These are phyloP conservation scores for Odontocolon sp. DNA, from an alignment of 2,888 invertebrate genomes.

Conservation along the genomic window DNA sequence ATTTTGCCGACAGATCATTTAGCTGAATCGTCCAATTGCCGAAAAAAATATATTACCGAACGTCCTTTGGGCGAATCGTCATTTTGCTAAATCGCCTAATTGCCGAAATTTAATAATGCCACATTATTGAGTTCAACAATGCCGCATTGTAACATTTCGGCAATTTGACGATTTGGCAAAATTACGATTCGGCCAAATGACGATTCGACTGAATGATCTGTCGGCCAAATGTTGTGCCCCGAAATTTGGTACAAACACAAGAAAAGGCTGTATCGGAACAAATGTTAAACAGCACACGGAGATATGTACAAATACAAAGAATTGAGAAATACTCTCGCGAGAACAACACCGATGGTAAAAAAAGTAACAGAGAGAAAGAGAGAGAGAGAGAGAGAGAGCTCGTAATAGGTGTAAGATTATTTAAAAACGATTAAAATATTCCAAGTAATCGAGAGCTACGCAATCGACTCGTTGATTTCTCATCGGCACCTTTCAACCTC, in stretches of 20 bases:
- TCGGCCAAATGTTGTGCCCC: no score
- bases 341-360: slow-evolving; percentile 3
- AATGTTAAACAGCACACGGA: slow-evolving; percentile 37
- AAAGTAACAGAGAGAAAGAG: slow-evolving; percentile 11
- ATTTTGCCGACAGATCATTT: no score
- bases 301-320: slow-evolving; percentile 24
- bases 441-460: slow-evolving; percentile 70
- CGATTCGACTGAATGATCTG: no score
- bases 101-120: no score
- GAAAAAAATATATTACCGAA: no score
- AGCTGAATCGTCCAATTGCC: no score
- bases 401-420: slow-evolving; percentile 76
- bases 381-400: slow-evolving; percentile 54
- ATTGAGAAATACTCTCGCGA: slow-evolving; percentile 59
- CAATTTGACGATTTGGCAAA: no score
- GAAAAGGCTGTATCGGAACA: slow-evolving; percentile 25
- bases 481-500: slow-evolving; percentile 3
- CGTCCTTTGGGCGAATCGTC: no score
- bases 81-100: no score
- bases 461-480: slow-evolving; percentile 58
- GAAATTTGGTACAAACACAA: slow-evolving; percentile 44
- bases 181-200: no score
- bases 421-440: slow-evolving; percentile 79
- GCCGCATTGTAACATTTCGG: no score
- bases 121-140: no score